Evolutionary conservation across 37 sponge, comb jelly and placozoan genomes (phyloP).

Genomic region (Petrosia ficiformis): DNA sequence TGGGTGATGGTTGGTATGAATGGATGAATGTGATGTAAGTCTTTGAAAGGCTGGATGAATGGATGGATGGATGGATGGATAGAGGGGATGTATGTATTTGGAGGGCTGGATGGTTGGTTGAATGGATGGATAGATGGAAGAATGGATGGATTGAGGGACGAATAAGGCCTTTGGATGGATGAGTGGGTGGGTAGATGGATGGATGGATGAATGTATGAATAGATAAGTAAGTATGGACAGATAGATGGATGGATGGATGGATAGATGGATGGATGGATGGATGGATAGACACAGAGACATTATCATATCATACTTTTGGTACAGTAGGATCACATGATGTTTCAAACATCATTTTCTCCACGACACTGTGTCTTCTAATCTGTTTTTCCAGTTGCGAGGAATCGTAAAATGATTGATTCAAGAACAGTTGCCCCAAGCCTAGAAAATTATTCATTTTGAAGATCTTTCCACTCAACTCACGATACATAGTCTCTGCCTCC

Average conservation of each 20-base stretch:
- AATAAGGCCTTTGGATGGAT: not conserved
- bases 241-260: not conserved
- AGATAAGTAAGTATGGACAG: no score
- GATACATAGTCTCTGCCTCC: conserved; percentile 25
- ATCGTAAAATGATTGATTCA: conserved; percentile 76
- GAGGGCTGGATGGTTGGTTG: not conserved
- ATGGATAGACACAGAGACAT: not conserved
- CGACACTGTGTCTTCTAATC: conserved; percentile 8
- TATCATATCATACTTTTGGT: conserved; percentile 36
- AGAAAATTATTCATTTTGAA: conserved; percentile 73
- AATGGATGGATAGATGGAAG: not conserved
- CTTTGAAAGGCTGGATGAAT: not conserved
- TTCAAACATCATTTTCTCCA: conserved; percentile 30
- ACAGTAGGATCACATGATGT: conserved; percentile 26
- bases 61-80: not conserved
- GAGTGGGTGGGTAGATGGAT: conserved; percentile 10
- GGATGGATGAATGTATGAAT: not conserved
- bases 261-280: not conserved
- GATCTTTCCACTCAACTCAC: conserved; percentile 45
- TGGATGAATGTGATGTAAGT: conserved; percentile 5
- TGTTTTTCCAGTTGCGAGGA: conserved; percentile 32
- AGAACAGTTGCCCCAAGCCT: conserved; percentile 65
- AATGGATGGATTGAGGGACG: no score
- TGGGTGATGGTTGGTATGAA: conserved; percentile 5
- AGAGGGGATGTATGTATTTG: not conserved